These are phyloP conservation scores for Lithobates pipiens DNA, from an alignment of 2,797 vertebrate genomes.

Conservation along the genomic window DNA sequence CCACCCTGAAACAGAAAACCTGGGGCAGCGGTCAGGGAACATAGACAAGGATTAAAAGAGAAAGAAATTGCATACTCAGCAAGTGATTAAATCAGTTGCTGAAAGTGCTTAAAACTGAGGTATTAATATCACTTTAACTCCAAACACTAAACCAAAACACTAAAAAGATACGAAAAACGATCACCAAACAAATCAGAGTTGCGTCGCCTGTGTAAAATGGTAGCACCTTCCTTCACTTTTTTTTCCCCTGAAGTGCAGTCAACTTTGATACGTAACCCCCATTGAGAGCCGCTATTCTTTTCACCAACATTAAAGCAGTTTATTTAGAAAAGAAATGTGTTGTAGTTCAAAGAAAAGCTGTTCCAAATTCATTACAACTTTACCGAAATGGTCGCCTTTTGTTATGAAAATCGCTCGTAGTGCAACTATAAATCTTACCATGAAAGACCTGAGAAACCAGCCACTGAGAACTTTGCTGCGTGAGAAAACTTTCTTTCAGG, in stretches of 20 bases:
- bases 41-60: too few relatives aligned
- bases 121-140: too few relatives aligned
- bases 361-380: constrained; percentile 62
- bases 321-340: constrained; percentile 61
- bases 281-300: constrained; percentile 51
- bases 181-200: neutral
- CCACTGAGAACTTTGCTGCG: neutral
- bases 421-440: constrained; percentile 14
- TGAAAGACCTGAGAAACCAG: constrained; percentile 21
- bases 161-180: neutral
- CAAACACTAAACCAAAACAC: neutral
- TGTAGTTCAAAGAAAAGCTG: constrained; percentile 55
- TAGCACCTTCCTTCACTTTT: neutral
- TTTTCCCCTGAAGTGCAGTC: neutral
- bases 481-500: constrained; percentile 11
- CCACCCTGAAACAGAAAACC: too few relatives aligned
- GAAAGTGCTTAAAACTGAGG: too few relatives aligned
- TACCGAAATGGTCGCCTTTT: constrained; percentile 41
- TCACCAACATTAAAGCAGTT: constrained; percentile 52
- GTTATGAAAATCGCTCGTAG: constrained; percentile 55
- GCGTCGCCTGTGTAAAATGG: neutral
- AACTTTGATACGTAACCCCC: constrained; percentile 53
- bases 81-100: too few relatives aligned
- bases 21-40: too few relatives aligned
- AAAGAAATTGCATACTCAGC: too few relatives aligned